These are phyloP conservation scores for Tuta absoluta DNA, from an alignment of 2,888 invertebrate genomes.

Conservation along the genomic window DNA sequence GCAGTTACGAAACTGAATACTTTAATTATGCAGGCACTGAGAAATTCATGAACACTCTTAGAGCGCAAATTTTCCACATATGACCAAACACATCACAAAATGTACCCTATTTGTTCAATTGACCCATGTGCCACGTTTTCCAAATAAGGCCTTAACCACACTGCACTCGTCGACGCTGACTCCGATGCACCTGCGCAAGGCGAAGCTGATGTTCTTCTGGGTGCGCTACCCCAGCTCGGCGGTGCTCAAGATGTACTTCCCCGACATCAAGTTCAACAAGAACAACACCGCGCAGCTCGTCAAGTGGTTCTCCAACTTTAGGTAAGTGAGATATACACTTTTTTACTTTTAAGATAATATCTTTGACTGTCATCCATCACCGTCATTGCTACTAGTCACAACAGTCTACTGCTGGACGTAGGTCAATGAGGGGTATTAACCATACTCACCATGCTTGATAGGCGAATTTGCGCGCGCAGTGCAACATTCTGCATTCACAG, in stretches of 20 bases:
- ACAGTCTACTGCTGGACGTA: not conserved
- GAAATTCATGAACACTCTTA: not conserved
- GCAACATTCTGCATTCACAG: too few species aligned
- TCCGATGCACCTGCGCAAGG: constrained; percentile 99
- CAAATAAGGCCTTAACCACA: constrained; percentile 87
- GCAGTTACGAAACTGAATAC: not conserved
- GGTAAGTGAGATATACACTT: constrained; percentile 87
- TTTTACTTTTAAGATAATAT: too few species aligned
- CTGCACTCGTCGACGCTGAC: constrained; percentile 97
- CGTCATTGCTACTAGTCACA: constrained; percentile 37
- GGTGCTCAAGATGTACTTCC: constrained; percentile 99
- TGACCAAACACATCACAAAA: not conserved
- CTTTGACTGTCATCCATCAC: too few species aligned
- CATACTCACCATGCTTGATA: too few species aligned
- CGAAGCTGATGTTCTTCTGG: constrained; percentile 99
- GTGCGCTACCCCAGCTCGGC: constrained; percentile 99
- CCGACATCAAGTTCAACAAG: constrained; percentile 99
- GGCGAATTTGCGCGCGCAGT: too few species aligned
- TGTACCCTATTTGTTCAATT: not conserved
- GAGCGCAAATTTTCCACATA: too few species aligned
- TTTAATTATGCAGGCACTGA: not conserved
- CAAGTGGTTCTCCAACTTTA: constrained; percentile 99
- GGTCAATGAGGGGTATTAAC: too few species aligned
- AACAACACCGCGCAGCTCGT: constrained; percentile 99
- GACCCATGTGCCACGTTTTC: constrained; percentile 2